Evolutionary conservation across 2,888 invertebrate genomes (phyloP), one percentile per base, ranked within the genome.

Genomic region (Lasioglossum lativentre): DNA sequence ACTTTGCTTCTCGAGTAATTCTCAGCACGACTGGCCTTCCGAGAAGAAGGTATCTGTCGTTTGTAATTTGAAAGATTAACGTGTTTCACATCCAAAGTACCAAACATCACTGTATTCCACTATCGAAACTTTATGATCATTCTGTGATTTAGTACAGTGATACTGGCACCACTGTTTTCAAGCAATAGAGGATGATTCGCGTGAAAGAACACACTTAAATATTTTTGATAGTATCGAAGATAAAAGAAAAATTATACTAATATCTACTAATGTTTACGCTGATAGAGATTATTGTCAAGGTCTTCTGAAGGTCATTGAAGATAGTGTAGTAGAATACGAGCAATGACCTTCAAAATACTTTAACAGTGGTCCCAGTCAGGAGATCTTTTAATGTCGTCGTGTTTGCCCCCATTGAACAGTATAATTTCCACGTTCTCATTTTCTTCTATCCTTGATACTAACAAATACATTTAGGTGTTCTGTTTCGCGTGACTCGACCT

Each of bases 1-100:
- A 92, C 95, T 95, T 92, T 95, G 94, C 93, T 95, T 95, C 93
- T 94, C 95, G 82, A 94, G 94, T 90, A 94, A 95, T 92, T 92
- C 94, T 91, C 94, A 93, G 89, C 94, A 91, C 91, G 94, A 94
- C 91, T 95, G 95, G 95, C 93, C 94, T 92, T 93, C 93, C 91
- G 91, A 92, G 80, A 93, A 94, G 94, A 94, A 95, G 95, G 95
- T 95, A 95, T 90, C 93, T 90, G 92, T 92, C 91, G 89, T 91
- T 91, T 86, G 81, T 79, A 83, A 86, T 86, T 88, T 90, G 86
- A 84, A 87, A 89, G 85, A 82, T 80, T 83, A 63, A 77, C 80
- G 52, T 78, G 75, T 77, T 78, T 78, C 83, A 75, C 75, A 66
- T 73, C 63, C 84, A 87, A 89, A 88, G 86, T 91, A 83, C 82